Conservation (phyloP, 1,140 invertebrate genomes). For the Gryllus bimaculatus region DNA sequence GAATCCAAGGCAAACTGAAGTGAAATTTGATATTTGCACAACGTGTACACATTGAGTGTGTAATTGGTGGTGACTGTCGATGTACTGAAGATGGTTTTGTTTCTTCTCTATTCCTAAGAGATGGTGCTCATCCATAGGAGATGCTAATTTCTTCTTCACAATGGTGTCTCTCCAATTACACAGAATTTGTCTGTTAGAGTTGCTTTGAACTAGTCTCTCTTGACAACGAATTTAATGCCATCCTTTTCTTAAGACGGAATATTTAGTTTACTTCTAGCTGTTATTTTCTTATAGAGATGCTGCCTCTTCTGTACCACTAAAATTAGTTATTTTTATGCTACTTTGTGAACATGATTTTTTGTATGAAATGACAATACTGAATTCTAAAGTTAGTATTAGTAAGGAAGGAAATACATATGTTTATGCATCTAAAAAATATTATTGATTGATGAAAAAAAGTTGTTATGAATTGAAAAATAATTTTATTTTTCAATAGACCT, state of each 20-base stretch:
- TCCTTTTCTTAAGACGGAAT: not conserved
- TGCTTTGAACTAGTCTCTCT: not conserved
- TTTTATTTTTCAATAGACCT: not conserved
- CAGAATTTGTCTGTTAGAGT: too few species aligned
- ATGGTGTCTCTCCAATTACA: too few species aligned
- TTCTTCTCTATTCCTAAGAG: not conserved
- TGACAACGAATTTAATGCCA: slow-evolving; percentile 1
- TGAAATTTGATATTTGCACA: not conserved
- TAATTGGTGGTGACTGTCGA: not conserved
- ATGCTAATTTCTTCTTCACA: too few species aligned
- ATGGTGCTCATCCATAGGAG: not conserved
- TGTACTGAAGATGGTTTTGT: not conserved
- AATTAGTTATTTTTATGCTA: not conserved
- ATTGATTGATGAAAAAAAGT: not conserved
- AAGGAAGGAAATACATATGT: not conserved
- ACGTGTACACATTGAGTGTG: not conserved
- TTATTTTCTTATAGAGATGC: not conserved
- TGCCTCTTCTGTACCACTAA: not conserved
- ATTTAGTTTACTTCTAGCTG: too few species aligned
- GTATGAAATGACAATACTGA: not conserved
- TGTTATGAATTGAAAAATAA: slow-evolving; percentile 2
- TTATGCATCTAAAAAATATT: not conserved
- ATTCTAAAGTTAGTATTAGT: not conserved
- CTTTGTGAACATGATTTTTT: not conserved
- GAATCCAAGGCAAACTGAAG: not conserved